phyloP scores from a whole-genome alignment of 1,140 invertebrate species.

The Pseudomyrmex concolor region DNA sequence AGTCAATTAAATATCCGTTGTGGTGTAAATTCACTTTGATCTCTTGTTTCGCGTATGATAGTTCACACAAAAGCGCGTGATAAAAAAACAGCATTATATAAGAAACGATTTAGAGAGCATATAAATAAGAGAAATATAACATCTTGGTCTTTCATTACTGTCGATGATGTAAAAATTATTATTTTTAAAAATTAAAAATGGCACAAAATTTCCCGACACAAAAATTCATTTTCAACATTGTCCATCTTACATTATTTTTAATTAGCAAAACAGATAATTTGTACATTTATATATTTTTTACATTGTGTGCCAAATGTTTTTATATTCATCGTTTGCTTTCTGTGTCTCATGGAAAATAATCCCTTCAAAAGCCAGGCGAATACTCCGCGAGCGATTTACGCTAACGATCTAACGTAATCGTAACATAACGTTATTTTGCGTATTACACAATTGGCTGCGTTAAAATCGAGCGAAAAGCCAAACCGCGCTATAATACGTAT shows the following conservation, averaged over 20 bases:
- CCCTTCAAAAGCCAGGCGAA: too few species aligned
- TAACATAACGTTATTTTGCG: not conserved
- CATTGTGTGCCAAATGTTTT: not conserved
- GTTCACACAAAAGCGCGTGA: not conserved
- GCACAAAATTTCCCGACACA: not conserved
- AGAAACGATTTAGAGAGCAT: not conserved
- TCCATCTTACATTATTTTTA: too few species aligned
- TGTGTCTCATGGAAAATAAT: not conserved
- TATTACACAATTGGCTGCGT: slow-evolving; percentile 19
- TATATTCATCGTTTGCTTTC: not conserved
- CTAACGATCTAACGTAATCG: too few species aligned
- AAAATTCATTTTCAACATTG: too few species aligned
- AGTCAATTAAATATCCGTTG: slow-evolving; percentile 33
- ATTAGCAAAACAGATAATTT: too few species aligned
- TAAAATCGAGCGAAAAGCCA: slow-evolving; percentile 42
- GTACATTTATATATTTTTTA: too few species aligned
- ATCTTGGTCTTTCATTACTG: slow-evolving; percentile 3
- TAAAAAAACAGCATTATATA: not conserved
- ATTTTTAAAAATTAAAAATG: not conserved
- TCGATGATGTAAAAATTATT: not conserved
- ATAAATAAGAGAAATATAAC: not conserved
- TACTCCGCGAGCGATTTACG: not conserved
- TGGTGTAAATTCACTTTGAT: slow-evolving; percentile 22
- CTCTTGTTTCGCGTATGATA: slow-evolving; percentile 17
- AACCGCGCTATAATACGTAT: slow-evolving; percentile 36